Evolutionary conservation across 2,113 vertebrate species (phyloP).

Genomic region (Isurus oxyrinchus): DNA sequence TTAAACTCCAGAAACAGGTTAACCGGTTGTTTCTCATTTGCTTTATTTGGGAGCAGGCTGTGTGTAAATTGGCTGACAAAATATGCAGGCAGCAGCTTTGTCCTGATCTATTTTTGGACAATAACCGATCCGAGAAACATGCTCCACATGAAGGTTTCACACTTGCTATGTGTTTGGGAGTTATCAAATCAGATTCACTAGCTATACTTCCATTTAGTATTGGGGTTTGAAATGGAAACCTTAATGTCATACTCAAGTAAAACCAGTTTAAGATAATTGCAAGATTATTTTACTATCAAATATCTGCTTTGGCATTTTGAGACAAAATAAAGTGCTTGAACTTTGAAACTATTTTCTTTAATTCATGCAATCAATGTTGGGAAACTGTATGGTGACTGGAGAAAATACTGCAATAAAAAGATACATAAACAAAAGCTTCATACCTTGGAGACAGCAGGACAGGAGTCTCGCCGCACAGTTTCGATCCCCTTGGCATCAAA

Average conservation of each 20-base stretch:
- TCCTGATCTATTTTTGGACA: neutral
- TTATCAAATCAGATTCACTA: neutral
- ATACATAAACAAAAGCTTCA: conserved; percentile 30
- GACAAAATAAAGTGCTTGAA: neutral
- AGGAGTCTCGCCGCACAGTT: conserved; percentile 88
- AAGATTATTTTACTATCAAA: neutral
- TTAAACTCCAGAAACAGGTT: neutral
- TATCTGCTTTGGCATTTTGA: neutral
- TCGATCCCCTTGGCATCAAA: conserved; percentile 98
- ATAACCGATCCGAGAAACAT: neutral
- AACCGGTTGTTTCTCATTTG: neutral
- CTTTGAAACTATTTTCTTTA: neutral
- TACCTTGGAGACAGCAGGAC: conserved; percentile 98
- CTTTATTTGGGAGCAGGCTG: neutral
- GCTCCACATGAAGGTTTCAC: neutral
- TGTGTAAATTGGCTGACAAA: neutral
- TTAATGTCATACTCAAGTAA: neutral
- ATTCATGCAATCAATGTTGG: neutral
- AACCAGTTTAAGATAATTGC: neutral
- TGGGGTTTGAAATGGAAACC: neutral
- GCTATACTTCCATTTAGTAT: neutral
- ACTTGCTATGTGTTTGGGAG: neutral
- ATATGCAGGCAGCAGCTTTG: neutral
- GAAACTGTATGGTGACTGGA: neutral
- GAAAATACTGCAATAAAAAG: neutral